Evolutionary conservation across 2,888 invertebrate genomes (phyloP).

Genomic region (Cybosia mesomella): DNA sequence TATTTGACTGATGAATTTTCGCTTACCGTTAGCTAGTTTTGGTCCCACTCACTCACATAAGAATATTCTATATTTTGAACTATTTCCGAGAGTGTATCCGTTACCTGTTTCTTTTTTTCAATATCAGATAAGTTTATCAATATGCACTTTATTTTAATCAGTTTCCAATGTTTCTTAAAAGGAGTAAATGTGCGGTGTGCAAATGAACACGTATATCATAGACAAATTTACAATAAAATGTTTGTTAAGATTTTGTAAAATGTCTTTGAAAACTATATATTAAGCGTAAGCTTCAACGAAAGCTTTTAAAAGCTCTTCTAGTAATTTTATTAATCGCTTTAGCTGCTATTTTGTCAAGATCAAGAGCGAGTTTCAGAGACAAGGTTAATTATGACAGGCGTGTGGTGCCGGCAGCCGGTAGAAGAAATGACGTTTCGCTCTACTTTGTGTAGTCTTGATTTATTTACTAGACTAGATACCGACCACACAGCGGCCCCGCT

Average conservation of each 20-base stretch:
- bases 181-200: too few relatives aligned
- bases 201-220: too few relatives aligned
- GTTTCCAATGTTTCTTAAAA: too few relatives aligned
- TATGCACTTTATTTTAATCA: too few relatives aligned
- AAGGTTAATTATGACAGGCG: conserved; percentile 71
- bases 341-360: conserved; percentile 64
- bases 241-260: background rate
- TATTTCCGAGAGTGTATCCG: too few relatives aligned
- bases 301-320: conserved; percentile 44
- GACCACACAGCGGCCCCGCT: conserved; percentile 31
- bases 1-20: background rate
- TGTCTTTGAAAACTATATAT: background rate
- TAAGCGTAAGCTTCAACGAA: background rate
- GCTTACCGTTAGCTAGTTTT: too few relatives aligned
- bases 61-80: background rate
- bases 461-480: conserved; percentile 44
- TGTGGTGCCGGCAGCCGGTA: conserved; percentile 56
- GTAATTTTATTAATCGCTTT: conserved; percentile 42
- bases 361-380: conserved; percentile 68
- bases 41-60: background rate
- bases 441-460: conserved; percentile 58
- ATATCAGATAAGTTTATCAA: too few relatives aligned
- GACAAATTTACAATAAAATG: too few relatives aligned
- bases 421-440: conserved; percentile 53
- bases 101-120: too few relatives aligned